Base-by-base conservation (phyloP, 2,888 invertebrate species). In the Melanostoma mellinum region DNA sequence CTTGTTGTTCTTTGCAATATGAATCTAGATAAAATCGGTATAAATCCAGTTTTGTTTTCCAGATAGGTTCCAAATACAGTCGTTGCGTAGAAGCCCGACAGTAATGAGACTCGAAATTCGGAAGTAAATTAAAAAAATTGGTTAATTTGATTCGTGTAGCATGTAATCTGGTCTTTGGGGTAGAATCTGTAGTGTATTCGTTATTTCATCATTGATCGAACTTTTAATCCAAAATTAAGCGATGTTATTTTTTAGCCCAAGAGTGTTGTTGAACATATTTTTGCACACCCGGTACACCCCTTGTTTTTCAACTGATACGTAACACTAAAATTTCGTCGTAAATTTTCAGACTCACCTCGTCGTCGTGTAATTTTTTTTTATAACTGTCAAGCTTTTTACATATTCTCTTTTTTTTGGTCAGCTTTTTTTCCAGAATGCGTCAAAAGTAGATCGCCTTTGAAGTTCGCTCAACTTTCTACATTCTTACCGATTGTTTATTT, bases 391-490 rank as follows among this genome's bases (percentile, higher is more conserved):
- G 36, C 42, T 10, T 42, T 10, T 61, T n/a, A 61, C 48, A 4
- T 35, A 46, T 46, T 61, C 61, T 61, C 61, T 46, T 61, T 61
- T 61, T 61, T 61, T 48, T 46, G 10, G 46, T 48, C 61, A 61
- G 10, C 35, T 48, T 35, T 61, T 61, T 46, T 61, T 46, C 61
- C 61, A 48, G 36, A 61, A 61, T 5, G 46, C 32, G 44, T 60
- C 30, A 32, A 33, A 46, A 35, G 35, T 2, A 8, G n/a, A 32
- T 46, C 56, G 56, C 38, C 38, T 56, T 56, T 56, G 10, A n/a
- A n/a, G n/a, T n/a, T n/a, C n/a, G n/a, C n/a, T n/a, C n/a, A n/a
- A n/a, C n/a, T n/a, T n/a, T n/a, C 53, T 3, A 35, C 53, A 53
- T 53, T 53, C 53, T 53, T 33, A 9, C 2, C 53, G 35, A 30